phyloP scores from a whole-genome alignment of 2,888 invertebrate genomes.

The Sinelater perroti region DNA sequence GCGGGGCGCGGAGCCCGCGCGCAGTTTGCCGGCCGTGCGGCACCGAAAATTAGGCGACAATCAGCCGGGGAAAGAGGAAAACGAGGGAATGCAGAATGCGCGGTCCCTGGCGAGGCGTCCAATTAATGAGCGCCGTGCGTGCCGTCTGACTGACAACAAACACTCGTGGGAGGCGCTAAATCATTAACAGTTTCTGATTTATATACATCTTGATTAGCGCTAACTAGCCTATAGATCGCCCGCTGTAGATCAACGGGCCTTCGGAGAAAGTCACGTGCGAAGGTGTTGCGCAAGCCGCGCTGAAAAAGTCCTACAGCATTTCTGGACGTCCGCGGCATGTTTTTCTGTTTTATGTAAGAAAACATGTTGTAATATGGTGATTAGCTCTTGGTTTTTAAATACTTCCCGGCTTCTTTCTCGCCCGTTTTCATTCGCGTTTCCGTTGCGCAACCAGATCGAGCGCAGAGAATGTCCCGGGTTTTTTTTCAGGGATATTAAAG shows the following conservation, averaged over 20 bases:
- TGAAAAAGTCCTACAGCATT: not conserved
- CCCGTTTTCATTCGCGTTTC: no score
- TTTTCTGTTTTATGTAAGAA: slow-evolving; percentile 11
- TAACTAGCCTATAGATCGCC: slow-evolving; percentile 27
- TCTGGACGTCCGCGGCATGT: not conserved
- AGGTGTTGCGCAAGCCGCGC: not conserved
- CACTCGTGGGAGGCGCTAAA: slow-evolving; percentile 52
- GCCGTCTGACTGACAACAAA: slow-evolving; percentile 48
- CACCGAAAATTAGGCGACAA: no score
- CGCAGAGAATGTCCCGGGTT: not conserved
- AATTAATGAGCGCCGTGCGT: slow-evolving; percentile 50
- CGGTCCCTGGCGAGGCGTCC: no score
- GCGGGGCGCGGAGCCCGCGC: no score
- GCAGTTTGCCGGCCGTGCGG: no score
- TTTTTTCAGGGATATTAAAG: slow-evolving; percentile 2
- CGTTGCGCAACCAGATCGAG: no score
- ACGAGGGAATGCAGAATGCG: no score
- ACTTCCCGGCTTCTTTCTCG: no score
- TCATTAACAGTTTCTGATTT: slow-evolving; percentile 51
- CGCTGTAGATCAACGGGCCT: slow-evolving; percentile 22
- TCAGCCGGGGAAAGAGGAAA: no score
- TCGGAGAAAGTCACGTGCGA: slow-evolving; percentile 14
- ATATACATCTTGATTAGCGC: slow-evolving; percentile 41
- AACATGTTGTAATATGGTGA: not conserved
- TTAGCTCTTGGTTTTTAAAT: no score